Conservation (phyloP, 2,113 vertebrate species). For the Paradoxurus hermaphroditus region DNA sequence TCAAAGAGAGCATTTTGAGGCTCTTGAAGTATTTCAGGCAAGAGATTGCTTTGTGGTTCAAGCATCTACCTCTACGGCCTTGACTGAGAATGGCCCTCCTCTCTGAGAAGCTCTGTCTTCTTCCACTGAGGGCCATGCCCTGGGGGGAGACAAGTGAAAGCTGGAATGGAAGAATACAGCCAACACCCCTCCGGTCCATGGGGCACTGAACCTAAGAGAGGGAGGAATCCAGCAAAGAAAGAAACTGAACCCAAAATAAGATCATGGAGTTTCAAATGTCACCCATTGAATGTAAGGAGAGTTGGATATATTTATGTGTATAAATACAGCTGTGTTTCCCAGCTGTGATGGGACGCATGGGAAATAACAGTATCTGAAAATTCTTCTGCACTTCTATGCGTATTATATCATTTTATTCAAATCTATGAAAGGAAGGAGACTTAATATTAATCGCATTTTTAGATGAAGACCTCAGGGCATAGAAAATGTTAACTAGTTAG, state of each 20-base stretch:
- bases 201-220: not conserved
- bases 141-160: not conserved
- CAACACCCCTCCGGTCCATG: not conserved
- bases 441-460: not conserved
- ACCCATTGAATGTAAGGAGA: not conserved
- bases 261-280: not conserved
- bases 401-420: not conserved
- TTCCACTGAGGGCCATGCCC: not conserved
- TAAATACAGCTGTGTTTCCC: not conserved
- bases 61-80: no score
- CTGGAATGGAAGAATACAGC: not conserved
- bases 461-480: not conserved
- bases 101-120: not conserved
- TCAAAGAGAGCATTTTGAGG: not conserved
- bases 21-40: not conserved
- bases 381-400: not conserved
- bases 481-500: not conserved
- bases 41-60: not conserved
- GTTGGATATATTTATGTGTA: not conserved
- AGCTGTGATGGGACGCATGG: not conserved
- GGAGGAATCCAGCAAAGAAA: not conserved
- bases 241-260: not conserved
- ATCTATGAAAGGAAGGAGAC: not conserved
- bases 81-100: not conserved
- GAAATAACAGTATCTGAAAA: not conserved